Evolutionary conservation across 2,888 invertebrate species (phyloP), one percentile per base, ranked within the genome.

Genomic region (Brachyptera putata): DNA sequence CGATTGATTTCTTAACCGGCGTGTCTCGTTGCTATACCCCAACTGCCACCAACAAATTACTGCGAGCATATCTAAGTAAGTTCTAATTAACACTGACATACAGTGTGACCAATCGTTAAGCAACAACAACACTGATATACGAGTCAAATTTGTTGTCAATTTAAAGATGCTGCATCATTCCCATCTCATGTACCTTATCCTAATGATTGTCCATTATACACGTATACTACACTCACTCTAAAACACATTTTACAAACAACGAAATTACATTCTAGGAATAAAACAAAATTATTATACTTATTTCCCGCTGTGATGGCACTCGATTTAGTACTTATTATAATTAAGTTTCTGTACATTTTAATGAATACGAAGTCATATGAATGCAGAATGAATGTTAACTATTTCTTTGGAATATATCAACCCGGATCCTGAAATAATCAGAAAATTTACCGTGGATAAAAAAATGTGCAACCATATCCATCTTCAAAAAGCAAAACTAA

Each of bases 111-210:
- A 43, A 43, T 43, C 16, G 3, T 3, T 18, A 21, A 43, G 21
- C 43, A 5, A 18, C 18, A 43, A 43, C 43, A 43, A 5, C n/a
- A n/a, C 21, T 39, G 39, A 39, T 14, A 39, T 14, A 39, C 13
- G 39, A 43, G 43, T 21, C 43, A 14, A 14, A 43, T 43, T 43
- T 43, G 43, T 43, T 43, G 43, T 43, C 43, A 43, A 43, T 43
- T 43, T 43, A 16, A 43, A 43, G n/a, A 16, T 43, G 43, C 43
- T 18, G 16, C 21, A 18, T 43, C 43, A 43, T 21, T 43, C 18
- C 11, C 18, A 11, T 43, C 5, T n/a, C n/a, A 3, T 21, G 18
- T 16, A n/a, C n/a, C n/a, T n/a, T n/a, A n/a, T n/a, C n/a, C 43
- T 43, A 43, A 43, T 43, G 43, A 43, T 43, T 14, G 18, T 21